Conservation (phyloP, 2,113 vertebrate species). For the Aegypius monachus region DNA sequence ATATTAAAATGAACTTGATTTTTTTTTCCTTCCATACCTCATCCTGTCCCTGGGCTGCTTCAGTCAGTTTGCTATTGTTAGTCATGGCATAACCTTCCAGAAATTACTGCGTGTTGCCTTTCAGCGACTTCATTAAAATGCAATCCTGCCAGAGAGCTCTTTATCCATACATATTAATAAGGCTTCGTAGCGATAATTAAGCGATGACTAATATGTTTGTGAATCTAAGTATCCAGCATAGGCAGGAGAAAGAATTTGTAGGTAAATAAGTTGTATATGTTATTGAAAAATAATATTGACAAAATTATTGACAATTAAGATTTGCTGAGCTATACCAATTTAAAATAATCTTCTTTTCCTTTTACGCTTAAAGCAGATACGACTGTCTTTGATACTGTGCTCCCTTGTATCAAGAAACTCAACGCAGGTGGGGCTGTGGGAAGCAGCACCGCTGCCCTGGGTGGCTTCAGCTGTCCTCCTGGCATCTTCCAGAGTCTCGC, state of each 20-base stretch:
- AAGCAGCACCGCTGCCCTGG: fast-evolving
- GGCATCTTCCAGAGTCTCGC: background rate
- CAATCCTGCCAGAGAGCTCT: slow-evolving; percentile 55
- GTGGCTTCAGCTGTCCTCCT: background rate
- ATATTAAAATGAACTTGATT: background rate
- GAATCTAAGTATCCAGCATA: slow-evolving; percentile 14
- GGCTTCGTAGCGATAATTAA: slow-evolving; percentile 67
- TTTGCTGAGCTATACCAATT: background rate
- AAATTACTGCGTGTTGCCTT: slow-evolving; percentile 52
- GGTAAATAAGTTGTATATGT: background rate
- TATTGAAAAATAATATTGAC: background rate
- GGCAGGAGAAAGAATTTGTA: background rate
- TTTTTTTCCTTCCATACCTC: background rate
- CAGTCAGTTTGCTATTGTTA: slow-evolving; percentile 26
- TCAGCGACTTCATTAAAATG: slow-evolving; percentile 66
- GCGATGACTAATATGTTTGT: slow-evolving; percentile 42
- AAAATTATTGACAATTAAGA: background rate
- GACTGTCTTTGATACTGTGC: background rate
- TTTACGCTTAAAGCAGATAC: background rate
- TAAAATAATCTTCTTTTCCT: background rate
- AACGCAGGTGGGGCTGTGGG: background rate
- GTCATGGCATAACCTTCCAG: slow-evolving; percentile 21
- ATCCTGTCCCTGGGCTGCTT: background rate
- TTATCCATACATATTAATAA: slow-evolving; percentile 67
- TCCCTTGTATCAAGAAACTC: background rate